These are phyloP conservation scores for Agrotis exclamationis DNA, from an alignment of 2,888 invertebrate species.

Conservation along the genomic window DNA sequence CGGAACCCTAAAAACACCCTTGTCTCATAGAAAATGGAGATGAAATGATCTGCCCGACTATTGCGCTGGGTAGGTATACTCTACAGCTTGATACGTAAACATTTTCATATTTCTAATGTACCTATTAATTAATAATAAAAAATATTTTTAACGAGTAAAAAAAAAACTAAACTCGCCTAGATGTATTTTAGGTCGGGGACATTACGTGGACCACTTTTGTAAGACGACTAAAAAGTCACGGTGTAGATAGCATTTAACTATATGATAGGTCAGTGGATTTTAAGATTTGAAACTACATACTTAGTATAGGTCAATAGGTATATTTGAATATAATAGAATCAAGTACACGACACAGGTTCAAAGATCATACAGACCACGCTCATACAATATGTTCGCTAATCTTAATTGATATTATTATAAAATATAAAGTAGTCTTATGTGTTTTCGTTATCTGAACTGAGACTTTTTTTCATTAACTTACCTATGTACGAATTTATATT, in stretches of 20 bases:
- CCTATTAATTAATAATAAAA: no score
- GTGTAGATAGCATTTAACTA: slow-evolving; percentile 36
- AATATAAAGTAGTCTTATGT: neutral
- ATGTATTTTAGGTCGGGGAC: no score
- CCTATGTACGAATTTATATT: slow-evolving; percentile 1
- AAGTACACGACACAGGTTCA: slow-evolving; percentile 24
- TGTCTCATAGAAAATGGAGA: no score
- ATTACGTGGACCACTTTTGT: no score
- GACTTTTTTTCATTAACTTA: slow-evolving; percentile 1
- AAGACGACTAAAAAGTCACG: no score
- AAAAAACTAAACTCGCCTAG: no score
- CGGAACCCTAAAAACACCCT: no score
- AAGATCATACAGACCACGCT: slow-evolving; percentile 19
- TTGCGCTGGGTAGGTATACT: no score
- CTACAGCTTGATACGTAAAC: no score
- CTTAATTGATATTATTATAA: slow-evolving; percentile 10
- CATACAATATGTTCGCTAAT: slow-evolving; percentile 4
- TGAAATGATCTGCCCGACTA: no score
- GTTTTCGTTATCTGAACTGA: neutral
- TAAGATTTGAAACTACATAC: slow-evolving; percentile 13
- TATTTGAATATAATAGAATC: slow-evolving; percentile 10
- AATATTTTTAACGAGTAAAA: no score
- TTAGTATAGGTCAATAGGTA: slow-evolving; percentile 12
- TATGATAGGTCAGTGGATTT: slow-evolving; percentile 52
- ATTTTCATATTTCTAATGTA: no score